Evolutionary conservation across 2,113 vertebrate species (phyloP).

Genomic region (Phalacrocorax brasilianus): DNA sequence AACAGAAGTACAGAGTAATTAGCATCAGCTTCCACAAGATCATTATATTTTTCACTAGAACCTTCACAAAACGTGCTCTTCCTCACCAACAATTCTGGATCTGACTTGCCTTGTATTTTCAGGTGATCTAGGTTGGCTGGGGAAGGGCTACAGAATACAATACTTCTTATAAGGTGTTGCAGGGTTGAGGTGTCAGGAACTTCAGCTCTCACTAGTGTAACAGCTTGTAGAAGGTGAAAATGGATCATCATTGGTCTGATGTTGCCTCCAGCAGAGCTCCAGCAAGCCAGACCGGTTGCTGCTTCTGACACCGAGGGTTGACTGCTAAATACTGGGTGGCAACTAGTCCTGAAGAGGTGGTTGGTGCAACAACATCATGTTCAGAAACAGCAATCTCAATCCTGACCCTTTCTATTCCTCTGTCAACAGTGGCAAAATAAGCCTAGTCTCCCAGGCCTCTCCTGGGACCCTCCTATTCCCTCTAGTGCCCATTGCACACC

Average conservation of each 20-base stretch:
- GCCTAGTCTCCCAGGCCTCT: background rate
- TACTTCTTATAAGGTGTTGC: background rate
- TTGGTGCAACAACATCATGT: background rate
- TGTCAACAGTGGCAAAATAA: background rate
- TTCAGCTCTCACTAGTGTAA: background rate
- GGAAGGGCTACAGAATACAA: background rate
- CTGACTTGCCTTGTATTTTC: background rate
- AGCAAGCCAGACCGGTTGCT: background rate
- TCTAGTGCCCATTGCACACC: background rate
- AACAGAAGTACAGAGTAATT: slow-evolving; percentile 6
- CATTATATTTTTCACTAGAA: slow-evolving; percentile 30
- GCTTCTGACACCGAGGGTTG: background rate
- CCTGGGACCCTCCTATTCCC: background rate
- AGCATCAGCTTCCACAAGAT: background rate
- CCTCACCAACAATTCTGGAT: background rate
- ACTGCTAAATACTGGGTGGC: background rate
- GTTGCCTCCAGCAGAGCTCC: background rate
- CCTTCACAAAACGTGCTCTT: background rate
- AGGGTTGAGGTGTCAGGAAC: background rate
- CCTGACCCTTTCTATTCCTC: background rate
- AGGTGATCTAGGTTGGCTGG: background rate
- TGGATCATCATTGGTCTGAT: background rate
- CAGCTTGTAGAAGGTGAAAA: background rate
- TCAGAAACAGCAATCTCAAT: background rate
- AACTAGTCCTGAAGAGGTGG: background rate